Evolutionary conservation across 2,888 invertebrate species (phyloP).

Genomic region (Diachrysia chrysitis): DNA sequence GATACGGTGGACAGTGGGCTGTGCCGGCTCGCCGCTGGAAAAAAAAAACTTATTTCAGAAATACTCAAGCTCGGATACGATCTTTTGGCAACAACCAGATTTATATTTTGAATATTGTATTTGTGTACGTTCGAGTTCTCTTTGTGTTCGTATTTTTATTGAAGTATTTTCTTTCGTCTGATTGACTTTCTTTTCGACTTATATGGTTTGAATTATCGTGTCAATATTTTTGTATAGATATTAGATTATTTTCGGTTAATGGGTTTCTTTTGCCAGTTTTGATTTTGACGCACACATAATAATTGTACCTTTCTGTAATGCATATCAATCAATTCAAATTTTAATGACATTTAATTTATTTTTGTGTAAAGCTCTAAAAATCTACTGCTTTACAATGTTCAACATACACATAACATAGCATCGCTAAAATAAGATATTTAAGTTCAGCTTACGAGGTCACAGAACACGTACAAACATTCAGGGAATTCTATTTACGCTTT

Average conservation of each 20-base stretch:
- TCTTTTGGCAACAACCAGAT: slow-evolving; percentile 50
- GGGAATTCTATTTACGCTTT: background rate
- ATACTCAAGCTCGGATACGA: slow-evolving; percentile 34
- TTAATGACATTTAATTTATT: too few relatives aligned
- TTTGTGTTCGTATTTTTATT: slow-evolving; percentile 39
- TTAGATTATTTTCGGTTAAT: background rate
- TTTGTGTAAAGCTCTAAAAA: background rate
- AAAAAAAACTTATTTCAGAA: slow-evolving; percentile 52
- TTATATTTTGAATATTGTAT: slow-evolving; percentile 48
- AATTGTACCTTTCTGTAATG: background rate
- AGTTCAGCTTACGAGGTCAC: background rate
- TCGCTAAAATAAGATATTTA: background rate
- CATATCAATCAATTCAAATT: too few relatives aligned
- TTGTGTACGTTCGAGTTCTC: slow-evolving; percentile 28
- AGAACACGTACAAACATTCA: background rate
- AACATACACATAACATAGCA: background rate
- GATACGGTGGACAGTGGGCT: slow-evolving; percentile 63
- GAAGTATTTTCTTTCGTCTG: slow-evolving; percentile 19
- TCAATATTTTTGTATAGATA: slow-evolving; percentile 3
- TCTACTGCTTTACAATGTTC: background rate
- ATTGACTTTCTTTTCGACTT: slow-evolving; percentile 27
- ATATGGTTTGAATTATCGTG: background rate
- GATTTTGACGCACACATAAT: background rate
- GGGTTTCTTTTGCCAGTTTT: background rate
- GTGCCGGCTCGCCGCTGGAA: slow-evolving; percentile 46